Percentiles rank a stretch among this genome's conserved stretches.
Evolutionary conservation across 2,797 vertebrate genomes (phyloP).

Genomic region (Syngnathus rostellatus): DNA sequence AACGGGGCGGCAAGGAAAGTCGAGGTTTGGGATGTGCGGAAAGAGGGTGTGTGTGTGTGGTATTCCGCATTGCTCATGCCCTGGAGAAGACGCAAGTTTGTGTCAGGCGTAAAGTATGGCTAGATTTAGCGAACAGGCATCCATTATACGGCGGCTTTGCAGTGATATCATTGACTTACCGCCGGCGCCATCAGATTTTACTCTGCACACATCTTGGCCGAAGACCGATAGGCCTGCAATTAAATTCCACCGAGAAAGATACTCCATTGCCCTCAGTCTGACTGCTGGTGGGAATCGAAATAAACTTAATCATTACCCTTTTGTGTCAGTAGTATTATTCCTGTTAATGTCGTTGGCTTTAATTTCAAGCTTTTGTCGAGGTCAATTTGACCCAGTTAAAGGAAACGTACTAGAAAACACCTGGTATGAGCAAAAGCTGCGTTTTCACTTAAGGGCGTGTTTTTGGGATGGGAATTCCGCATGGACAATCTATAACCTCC

Average conservation of each 20-base stretch:
- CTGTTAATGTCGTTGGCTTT: neutral
- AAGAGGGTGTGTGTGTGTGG: conserved; percentile 18
- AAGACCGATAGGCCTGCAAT: conserved; percentile 10
- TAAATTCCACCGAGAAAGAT: conserved; percentile 8
- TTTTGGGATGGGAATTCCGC: conserved; percentile 36
- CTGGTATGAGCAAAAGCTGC: neutral
- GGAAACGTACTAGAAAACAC: neutral
- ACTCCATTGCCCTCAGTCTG: neutral
- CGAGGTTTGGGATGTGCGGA: conserved; percentile 12
- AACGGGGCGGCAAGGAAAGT: conserved; percentile 12
- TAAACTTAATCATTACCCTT: neutral
- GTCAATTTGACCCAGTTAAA: neutral
- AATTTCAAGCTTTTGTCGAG: neutral
- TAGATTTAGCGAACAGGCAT: conserved; percentile 62
- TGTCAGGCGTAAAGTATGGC: conserved; percentile 61
- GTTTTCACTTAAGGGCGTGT: neutral
- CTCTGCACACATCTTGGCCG: conserved; percentile 27
- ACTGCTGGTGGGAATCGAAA: conserved; percentile 1
- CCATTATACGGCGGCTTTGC: conserved; percentile 48
- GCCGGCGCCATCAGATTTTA: conserved; percentile 18
- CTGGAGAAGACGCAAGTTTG: conserved; percentile 62
- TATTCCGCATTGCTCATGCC: conserved; percentile 47
- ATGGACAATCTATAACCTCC: conserved; percentile 50
- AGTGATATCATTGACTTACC: conserved; percentile 49
- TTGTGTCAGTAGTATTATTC: neutral